Percentiles rank a stretch among this genome's conserved stretches.
phyloP scores from a whole-genome alignment of 2,888 invertebrate species.

The Sphaeridia pumilis region DNA sequence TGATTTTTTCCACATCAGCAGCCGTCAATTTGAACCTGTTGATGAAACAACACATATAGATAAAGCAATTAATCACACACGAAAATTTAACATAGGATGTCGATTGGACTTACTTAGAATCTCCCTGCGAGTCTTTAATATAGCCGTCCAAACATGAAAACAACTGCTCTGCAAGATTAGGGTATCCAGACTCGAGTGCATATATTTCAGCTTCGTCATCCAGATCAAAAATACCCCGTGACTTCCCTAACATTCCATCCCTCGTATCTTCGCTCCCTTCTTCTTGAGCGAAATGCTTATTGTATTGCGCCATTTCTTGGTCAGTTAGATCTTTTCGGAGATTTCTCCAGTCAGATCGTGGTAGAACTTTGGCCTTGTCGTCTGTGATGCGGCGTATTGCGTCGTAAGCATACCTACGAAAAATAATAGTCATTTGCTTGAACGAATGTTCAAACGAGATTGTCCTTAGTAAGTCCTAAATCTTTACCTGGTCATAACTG shows the following conservation, averaged over 20 bases:
- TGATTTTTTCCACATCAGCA: constrained; percentile 8
- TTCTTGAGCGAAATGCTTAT: constrained; percentile 27
- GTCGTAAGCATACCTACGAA: constrained; percentile 23
- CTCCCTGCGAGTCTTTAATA: constrained; percentile 5
- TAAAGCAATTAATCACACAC: neutral
- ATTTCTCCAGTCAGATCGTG: constrained; percentile 29
- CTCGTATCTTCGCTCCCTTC: constrained; percentile 19
- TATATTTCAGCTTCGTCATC: constrained; percentile 34
- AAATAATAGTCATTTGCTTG: neutral
- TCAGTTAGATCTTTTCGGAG: constrained; percentile 24
- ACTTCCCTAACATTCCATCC: constrained; percentile 14
- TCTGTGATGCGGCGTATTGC: constrained; percentile 16
- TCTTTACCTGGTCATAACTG: constrained; percentile 19
- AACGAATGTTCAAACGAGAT: neutral
- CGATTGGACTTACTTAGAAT: neutral
- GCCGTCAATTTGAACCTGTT: neutral
- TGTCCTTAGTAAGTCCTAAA: neutral
- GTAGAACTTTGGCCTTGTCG: constrained; percentile 22
- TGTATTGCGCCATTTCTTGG: constrained; percentile 18
- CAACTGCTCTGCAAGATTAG: constrained; percentile 26
- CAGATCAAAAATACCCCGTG: constrained; percentile 16
- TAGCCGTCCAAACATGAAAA: constrained; percentile 26
- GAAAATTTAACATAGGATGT: neutral
- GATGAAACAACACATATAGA: neutral
- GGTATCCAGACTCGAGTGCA: constrained; percentile 24